Conservation (phyloP, 1,140 invertebrate species). For the Sesamia nonagrioides region DNA sequence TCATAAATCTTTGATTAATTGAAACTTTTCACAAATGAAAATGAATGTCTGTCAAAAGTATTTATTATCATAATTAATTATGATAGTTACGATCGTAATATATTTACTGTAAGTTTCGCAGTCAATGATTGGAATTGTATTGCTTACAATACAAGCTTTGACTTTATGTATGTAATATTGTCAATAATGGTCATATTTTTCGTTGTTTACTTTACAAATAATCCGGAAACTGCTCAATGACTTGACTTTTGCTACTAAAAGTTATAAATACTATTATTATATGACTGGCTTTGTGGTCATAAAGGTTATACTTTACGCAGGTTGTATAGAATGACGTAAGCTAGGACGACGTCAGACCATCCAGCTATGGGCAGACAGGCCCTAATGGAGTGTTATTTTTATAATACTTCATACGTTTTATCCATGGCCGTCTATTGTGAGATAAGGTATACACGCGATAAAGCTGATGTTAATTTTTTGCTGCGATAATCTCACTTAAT, state of each 20-base stretch:
- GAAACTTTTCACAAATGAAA: neutral
- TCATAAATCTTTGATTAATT: too few species aligned
- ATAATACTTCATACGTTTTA: conserved; percentile 29
- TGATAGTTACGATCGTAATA: too few species aligned
- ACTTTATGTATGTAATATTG: too few species aligned
- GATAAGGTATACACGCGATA: conserved; percentile 18
- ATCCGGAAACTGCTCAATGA: too few species aligned
- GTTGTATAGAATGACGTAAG: conserved; percentile 22
- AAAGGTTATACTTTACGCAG: neutral
- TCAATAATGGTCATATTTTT: too few species aligned
- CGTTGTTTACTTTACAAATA: too few species aligned
- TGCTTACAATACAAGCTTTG: neutral
- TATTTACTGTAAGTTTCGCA: neutral
- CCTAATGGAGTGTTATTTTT: conserved; percentile 39
- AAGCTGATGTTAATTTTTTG: conserved; percentile 23
- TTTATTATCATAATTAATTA: too few species aligned
- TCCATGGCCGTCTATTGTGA: conserved; percentile 30
- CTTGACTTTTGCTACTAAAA: too few species aligned
- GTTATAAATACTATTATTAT: too few species aligned
- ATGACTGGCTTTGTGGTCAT: neutral
- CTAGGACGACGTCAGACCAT: conserved; percentile 10
- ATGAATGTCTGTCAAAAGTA: neutral
- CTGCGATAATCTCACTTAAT: conserved; percentile 37
- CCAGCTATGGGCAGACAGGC: conserved; percentile 23
- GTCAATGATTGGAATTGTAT: neutral